Conservation (phyloP, 2,113 vertebrate genomes). For the Amazona guildingii region DNA sequence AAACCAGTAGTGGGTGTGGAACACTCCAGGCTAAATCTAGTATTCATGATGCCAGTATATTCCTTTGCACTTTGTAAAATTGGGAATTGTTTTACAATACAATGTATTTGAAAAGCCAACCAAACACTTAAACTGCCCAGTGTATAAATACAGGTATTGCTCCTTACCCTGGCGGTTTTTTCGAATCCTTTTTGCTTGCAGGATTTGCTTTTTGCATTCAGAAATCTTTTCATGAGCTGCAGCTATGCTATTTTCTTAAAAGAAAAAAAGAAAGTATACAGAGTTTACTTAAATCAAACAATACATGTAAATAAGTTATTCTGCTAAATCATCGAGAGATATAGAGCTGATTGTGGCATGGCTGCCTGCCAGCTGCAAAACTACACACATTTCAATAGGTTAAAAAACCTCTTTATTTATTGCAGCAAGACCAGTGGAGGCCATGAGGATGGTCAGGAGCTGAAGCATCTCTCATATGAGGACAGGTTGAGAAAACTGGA, state of each 20-base stretch:
- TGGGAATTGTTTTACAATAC: background rate
- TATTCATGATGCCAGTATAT: background rate
- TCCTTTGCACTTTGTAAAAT: background rate
- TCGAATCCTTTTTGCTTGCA: conserved; percentile 94
- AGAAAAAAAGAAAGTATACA: background rate
- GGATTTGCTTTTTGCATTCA: conserved; percentile 98
- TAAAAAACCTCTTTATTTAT: background rate
- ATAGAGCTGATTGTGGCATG: background rate
- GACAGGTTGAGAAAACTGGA: background rate
- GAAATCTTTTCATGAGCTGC: conserved; percentile 96
- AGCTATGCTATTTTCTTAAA: conserved; percentile 88
- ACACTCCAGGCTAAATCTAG: background rate
- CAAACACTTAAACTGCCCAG: background rate
- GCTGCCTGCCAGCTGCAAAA: background rate
- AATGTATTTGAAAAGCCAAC: background rate
- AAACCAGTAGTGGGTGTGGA: background rate
- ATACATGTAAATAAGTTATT: background rate
- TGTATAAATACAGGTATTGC: background rate
- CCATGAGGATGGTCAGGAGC: background rate
- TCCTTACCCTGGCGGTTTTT: conserved; percentile 95
- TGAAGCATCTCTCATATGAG: background rate
- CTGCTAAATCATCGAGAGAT: background rate
- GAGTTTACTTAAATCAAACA: background rate
- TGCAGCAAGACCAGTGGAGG: background rate
- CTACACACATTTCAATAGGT: fast-evolving